A percentile compares a stretch with the other conserved stretches of the same genome.
Conservation (phyloP, 2,797 vertebrate genomes). For the Calcarius lapponicus region DNA sequence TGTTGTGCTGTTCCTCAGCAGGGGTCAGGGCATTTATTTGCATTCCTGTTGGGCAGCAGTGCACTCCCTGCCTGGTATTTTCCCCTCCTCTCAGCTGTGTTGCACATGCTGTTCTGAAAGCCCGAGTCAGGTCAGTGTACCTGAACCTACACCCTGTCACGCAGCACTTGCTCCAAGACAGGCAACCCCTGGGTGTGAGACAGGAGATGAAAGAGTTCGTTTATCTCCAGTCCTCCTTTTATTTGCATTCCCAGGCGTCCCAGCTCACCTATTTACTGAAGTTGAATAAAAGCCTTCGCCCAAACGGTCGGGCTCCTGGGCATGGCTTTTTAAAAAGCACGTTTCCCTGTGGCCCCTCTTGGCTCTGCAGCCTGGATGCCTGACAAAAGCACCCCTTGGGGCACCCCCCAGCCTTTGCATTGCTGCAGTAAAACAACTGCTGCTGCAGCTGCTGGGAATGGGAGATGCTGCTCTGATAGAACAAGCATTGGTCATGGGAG, state of each 20-base stretch:
- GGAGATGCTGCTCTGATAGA: neutral
- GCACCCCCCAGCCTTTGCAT: neutral
- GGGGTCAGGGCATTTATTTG: neutral
- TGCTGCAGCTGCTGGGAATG: neutral
- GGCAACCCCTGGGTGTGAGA: neutral
- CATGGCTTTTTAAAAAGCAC: neutral
- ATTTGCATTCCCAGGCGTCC: neutral
- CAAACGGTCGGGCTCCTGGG: rapidly evolving
- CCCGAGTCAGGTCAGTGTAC: neutral
- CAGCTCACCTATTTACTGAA: neutral
- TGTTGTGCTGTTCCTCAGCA: neutral
- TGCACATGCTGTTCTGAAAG: neutral
- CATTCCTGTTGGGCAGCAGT: rapidly evolving
- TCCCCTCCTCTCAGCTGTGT: neutral
- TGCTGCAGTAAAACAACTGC: neutral
- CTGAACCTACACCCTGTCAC: neutral
- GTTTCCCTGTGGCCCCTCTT: neutral
- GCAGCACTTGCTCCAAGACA: neutral
- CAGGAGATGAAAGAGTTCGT: conserved; percentile 3
- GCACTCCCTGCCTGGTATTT: neutral
- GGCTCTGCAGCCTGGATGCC: neutral
- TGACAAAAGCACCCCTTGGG: neutral
- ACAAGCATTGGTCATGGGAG: rapidly evolving
- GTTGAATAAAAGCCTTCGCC: neutral
- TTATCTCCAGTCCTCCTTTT: neutral